These are phyloP conservation scores for Wasmannia auropunctata DNA, from an alignment of 1,140 invertebrate species.

Conservation along the genomic window DNA sequence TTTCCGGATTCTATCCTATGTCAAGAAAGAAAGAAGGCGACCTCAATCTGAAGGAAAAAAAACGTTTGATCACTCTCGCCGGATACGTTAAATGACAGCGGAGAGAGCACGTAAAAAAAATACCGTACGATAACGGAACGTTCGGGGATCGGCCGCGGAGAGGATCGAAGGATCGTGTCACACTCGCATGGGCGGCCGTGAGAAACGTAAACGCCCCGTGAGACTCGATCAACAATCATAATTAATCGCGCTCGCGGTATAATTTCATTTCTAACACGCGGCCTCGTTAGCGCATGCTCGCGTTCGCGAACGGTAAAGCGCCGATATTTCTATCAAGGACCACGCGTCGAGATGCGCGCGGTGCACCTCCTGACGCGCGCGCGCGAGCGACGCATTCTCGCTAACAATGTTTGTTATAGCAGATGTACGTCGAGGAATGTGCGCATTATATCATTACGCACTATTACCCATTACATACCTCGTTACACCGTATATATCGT, in stretches of 20 bases:
- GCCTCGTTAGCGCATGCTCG: conserved; percentile 43
- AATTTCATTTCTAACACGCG: conserved; percentile 42
- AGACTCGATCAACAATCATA: conserved; percentile 12
- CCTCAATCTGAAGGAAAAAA: conserved; percentile 2
- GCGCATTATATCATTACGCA: conserved; percentile 80
- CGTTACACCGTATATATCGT: conserved; percentile 78
- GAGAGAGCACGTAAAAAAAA: conserved; percentile 19
- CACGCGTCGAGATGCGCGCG: conserved; percentile 29
- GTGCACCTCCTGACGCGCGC: conserved; percentile 3
- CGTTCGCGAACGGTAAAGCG: conserved; percentile 40
- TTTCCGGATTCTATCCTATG: not conserved
- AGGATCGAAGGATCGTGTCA: not conserved
- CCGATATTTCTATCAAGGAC: conserved; percentile 25
- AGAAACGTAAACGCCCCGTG: not conserved
- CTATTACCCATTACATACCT: conserved; percentile 81
- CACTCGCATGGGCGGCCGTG: not conserved
- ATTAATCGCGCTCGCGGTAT: conserved; percentile 38
- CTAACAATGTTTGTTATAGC: conserved; percentile 76
- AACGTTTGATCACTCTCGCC: conserved; percentile 35
- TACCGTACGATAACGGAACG: conserved; percentile 55
- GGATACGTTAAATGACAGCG: conserved; percentile 9
- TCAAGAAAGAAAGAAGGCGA: not conserved
- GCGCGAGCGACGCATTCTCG: conserved; percentile 28
- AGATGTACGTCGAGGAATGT: conserved; percentile 73
- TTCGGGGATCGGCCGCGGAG: conserved; percentile 19